Evolutionary conservation across 2,113 vertebrate species (phyloP), one percentile per base, ranked within the genome.

Genomic region (Xiphias gladius): DNA sequence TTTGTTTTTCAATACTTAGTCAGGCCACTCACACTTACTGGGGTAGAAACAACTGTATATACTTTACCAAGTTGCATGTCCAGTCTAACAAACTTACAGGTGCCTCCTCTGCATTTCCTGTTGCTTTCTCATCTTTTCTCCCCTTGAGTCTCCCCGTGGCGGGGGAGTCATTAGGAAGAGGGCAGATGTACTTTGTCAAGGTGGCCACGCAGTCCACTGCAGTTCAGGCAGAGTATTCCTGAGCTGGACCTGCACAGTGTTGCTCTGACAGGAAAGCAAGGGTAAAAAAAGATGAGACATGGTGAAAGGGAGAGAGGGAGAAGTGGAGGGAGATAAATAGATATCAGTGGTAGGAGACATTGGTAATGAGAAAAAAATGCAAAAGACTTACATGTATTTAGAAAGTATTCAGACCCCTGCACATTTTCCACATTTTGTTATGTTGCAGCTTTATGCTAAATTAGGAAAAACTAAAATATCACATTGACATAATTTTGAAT

Each of bases 101-200:
- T 68, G 61, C 68, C 64, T 61, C 63, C 39, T 68, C 52, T 80
- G 50, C 61, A 66, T 52, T 58, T 67, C 43, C 73, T 61, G 55
- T 55, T 58, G 22, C 37, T 32, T 55, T 55, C 66, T 82, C 26
- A 68, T 84, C 52, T 67, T 62, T 58, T 69, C 69, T 37, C 37
- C 63, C 50, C 65, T 79, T 50, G 68, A 75, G 67, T 70, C 76
- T 83, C 61, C 52, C 73, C 30, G 61, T 80, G 41, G 85, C 39
- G 12, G 86, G 69, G 55, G 80, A 88, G 84, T 89, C 89, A 91
- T 94, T 90, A 92, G 54, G 58, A 79, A 59, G 64, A 61, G 76
- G 84, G 85, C 83, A 92, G 84, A 76, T 88, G 88, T 64, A 86
- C 88, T 91, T 92, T 87, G 86, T 93, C 90, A 88, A 64, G 69